A percentile compares a stretch with the other conserved stretches of the same genome.
phyloP scores from a whole-genome alignment of 2,888 invertebrate species.

The Cloeon dipterum region DNA sequence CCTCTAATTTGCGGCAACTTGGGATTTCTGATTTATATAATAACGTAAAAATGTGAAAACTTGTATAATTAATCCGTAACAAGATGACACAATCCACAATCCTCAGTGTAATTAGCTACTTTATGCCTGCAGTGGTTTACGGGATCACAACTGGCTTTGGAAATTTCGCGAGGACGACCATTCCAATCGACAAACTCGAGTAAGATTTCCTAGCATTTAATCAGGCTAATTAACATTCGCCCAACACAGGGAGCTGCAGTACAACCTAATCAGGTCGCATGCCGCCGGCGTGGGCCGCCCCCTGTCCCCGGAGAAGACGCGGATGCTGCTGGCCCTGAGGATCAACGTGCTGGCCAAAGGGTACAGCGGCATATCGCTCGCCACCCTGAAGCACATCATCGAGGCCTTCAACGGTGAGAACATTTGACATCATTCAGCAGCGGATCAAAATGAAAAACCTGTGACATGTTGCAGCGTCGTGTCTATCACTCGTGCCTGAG shows the following conservation, averaged over 20 bases:
- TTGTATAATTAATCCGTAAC: too few relatives aligned
- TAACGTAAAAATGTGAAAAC: too few relatives aligned
- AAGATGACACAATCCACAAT: too few relatives aligned
- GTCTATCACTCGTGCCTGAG: conserved; percentile 38
- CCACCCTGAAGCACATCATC: conserved; percentile 28
- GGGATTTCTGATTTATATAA: too few relatives aligned
- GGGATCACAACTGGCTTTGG: conserved; percentile 42
- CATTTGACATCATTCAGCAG: too few relatives aligned
- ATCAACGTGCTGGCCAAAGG: conserved; percentile 45
- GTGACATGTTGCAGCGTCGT: conserved; percentile 24
- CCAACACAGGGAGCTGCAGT: conserved; percentile 27
- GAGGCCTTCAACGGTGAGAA: conserved; percentile 38
- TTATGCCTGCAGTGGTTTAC: conserved; percentile 29
- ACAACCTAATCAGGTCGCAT: conserved; percentile 38
- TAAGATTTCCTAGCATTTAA: conserved; percentile 17
- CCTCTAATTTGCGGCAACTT: too few relatives aligned
- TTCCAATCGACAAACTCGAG: conserved; percentile 28
- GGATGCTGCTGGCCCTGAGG: conserved; percentile 35
- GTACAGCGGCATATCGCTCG: conserved; percentile 34
- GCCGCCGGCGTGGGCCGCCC: conserved; percentile 37
- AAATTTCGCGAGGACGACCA: conserved; percentile 31
- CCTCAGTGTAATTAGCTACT: too few relatives aligned
- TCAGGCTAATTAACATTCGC: conserved; percentile 1
- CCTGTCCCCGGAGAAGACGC: conserved; percentile 28
- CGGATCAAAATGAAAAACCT: too few relatives aligned